Percentiles rank a stretch among this genome's conserved stretches.
phyloP scores from a whole-genome alignment of 2,113 vertebrate genomes.

The Capreolus pygargus region DNA sequence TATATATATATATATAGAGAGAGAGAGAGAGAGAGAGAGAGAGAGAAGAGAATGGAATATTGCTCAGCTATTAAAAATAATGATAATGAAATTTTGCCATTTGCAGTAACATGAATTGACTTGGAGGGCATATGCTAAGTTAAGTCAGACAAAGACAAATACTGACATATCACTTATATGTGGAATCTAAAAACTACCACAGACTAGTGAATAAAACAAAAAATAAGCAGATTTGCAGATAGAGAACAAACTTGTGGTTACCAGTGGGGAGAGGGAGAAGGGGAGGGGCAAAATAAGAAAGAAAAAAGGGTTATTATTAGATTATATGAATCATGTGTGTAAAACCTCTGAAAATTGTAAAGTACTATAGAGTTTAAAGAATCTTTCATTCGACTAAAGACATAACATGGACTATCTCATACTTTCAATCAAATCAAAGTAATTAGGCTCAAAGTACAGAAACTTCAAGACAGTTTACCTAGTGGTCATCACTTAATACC shows the following conservation, averaged over 20 bases:
- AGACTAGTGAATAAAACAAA: background rate
- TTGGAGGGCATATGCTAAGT: background rate
- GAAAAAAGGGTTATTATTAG: background rate
- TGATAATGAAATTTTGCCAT: no score
- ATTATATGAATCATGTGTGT: background rate
- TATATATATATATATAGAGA: background rate
- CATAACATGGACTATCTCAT: background rate
- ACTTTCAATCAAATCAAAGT: background rate
- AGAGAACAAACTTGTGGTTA: background rate
- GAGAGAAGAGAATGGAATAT: background rate
- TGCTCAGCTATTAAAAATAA: background rate
- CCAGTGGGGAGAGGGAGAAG: background rate
- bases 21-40: background rate
- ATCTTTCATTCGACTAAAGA: background rate
- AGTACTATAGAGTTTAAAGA: background rate
- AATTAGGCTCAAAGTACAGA: background rate
- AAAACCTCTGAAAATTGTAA: background rate
- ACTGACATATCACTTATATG: background rate
- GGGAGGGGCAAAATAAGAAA: background rate
- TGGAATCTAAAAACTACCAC: background rate
- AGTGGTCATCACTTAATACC: background rate
- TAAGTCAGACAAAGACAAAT: background rate
- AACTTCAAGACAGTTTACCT: background rate
- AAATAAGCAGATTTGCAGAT: background rate
- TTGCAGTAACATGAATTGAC: background rate